phyloP scores from a whole-genome alignment of 2,797 vertebrate genomes.

The Discoglossus pictus region DNA sequence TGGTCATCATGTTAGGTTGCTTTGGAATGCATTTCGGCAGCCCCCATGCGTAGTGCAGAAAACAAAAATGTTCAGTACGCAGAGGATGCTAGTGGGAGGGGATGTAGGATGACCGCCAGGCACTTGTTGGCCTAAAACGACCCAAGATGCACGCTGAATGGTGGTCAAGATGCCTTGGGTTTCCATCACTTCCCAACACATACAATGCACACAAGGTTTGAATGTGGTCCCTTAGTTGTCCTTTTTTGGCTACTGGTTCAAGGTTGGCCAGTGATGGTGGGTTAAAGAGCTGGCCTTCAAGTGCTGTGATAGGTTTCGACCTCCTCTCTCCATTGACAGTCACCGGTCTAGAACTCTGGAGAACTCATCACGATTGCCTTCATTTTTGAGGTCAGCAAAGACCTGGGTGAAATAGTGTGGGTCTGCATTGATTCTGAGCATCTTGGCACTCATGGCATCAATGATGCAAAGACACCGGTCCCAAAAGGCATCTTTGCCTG shows the following conservation, averaged over 20 bases:
- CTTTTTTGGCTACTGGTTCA: constrained; percentile 45
- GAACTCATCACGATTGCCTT: constrained; percentile 73
- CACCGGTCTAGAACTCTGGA: constrained; percentile 75
- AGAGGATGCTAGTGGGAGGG: constrained; percentile 9
- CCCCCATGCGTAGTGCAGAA: neutral
- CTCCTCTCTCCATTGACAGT: constrained; percentile 44
- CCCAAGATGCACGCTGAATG: constrained; percentile 30
- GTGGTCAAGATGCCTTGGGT: constrained; percentile 18
- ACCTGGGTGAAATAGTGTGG: constrained; percentile 83
- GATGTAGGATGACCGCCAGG: constrained; percentile 25
- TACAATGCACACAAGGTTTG: constrained; percentile 42
- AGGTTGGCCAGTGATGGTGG: constrained; percentile 14
- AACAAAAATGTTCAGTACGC: neutral
- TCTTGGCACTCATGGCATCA: constrained; percentile 75
- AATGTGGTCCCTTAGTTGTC: constrained; percentile 36
- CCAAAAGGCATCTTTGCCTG: constrained; percentile 80
- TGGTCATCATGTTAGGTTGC: constrained; percentile 16
- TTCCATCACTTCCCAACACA: constrained; percentile 18
- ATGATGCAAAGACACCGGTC: constrained; percentile 81
- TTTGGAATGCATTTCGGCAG: constrained; percentile 42
- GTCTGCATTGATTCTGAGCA: constrained; percentile 82
- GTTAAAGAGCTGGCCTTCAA: constrained; percentile 29
- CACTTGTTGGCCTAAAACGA: constrained; percentile 42
- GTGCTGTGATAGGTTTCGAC: constrained; percentile 16
- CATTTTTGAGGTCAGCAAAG: constrained; percentile 80